These are phyloP conservation scores for Chaetodon trifasciatus DNA, from an alignment of 2,797 vertebrate genomes.

Conservation along the genomic window DNA sequence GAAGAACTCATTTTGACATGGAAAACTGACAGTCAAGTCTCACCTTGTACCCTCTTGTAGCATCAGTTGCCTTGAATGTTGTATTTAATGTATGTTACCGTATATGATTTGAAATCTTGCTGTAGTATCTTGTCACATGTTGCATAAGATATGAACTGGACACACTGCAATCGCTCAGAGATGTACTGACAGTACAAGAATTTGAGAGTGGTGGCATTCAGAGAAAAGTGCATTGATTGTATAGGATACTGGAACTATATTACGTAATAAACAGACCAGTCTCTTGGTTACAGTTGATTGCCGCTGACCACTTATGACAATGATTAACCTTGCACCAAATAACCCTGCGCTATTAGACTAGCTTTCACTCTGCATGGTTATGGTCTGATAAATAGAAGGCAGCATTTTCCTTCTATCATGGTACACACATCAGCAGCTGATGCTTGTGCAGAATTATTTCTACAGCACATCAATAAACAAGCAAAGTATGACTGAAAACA, in stretches of 20 bases:
- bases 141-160: conserved; percentile 24
- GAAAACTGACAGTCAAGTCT: not conserved
- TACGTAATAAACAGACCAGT: conserved; percentile 31
- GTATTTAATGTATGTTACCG: not conserved
- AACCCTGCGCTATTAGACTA: conserved; percentile 17
- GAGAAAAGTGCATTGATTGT: conserved; percentile 42
- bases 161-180: conserved; percentile 24
- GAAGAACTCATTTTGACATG: not conserved
- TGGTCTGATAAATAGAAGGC: not conserved
- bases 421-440: not conserved
- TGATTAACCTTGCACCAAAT: conserved; percentile 64
- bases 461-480: not conserved
- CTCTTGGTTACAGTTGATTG: conserved; percentile 1
- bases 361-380: not conserved
- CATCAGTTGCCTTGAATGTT: not conserved
- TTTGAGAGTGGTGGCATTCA: conserved; percentile 15
- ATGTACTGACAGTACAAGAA: conserved; percentile 4
- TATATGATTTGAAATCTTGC: not conserved
- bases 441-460: not conserved
- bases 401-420: not conserved
- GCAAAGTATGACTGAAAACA: not conserved
- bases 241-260: conserved; percentile 21
- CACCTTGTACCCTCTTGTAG: not conserved
- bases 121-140: conserved; percentile 8
- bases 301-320: conserved; percentile 31